Evolutionary conservation across 35 echinoderm and acorn worm species (phyloP).

Genomic region (Nesometra sesokonis): DNA sequence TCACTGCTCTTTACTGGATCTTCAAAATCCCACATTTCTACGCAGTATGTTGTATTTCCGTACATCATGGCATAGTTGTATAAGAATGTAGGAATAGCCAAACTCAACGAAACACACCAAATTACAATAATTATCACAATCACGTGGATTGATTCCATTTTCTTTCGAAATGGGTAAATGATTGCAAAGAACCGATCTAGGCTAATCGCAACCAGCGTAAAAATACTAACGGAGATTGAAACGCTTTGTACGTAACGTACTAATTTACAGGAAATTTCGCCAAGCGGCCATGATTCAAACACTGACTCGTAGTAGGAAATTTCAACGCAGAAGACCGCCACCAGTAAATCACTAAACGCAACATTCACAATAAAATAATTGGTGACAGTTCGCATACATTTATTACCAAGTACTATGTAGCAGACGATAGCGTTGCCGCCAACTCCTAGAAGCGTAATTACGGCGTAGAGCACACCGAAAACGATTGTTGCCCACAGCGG

Average conservation of each 20-base stretch:
- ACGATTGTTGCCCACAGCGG: constrained; percentile 53
- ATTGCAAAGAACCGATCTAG: constrained; percentile 88
- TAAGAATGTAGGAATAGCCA: constrained; percentile 50
- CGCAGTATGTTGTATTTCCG: constrained; percentile 30
- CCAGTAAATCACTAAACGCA: constrained; percentile 71
- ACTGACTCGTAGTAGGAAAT: constrained; percentile 74
- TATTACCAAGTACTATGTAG: constrained; percentile 85
- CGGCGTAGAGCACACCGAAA: constrained; percentile 38
- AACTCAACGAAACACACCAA: constrained; percentile 47
- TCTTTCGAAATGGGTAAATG: constrained; percentile 64
- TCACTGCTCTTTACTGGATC: not conserved
- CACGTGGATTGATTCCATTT: constrained; percentile 54
- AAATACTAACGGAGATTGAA: constrained; percentile 91
- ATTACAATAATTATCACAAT: constrained; percentile 56
- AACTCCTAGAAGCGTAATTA: constrained; percentile 63
- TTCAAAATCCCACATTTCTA: constrained; percentile 22
- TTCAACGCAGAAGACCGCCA: constrained; percentile 90
- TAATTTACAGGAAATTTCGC: constrained; percentile 61
- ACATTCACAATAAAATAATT: constrained; percentile 98
- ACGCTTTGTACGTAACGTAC: constrained; percentile 72
- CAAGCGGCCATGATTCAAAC: constrained; percentile 58
- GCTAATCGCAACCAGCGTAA: constrained; percentile 81
- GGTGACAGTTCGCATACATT: constrained; percentile 91
- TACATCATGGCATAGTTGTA: not conserved
- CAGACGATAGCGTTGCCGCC: constrained; percentile 77